Percentiles rank a stretch among this genome's conserved stretches.
These are phyloP conservation scores for Alectura lathami DNA, from an alignment of 2,113 vertebrate species.

Conservation along the genomic window DNA sequence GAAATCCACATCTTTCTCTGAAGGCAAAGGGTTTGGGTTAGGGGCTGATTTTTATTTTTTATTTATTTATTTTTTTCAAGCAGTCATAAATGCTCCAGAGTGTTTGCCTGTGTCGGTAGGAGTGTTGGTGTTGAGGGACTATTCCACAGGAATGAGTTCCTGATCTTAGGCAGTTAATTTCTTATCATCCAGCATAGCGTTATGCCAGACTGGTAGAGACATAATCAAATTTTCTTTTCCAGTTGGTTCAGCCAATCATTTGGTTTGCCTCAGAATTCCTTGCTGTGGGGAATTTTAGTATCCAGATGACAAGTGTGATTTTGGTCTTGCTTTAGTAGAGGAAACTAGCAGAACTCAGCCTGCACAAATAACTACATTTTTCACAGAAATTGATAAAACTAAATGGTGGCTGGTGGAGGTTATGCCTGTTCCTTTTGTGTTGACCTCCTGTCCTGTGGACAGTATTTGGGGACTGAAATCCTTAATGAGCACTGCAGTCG, in stretches of 20 bases:
- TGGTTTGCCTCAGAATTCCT: slow-evolving; percentile 21
- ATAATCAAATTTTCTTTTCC: slow-evolving; percentile 19
- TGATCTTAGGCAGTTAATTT: slow-evolving; percentile 1
- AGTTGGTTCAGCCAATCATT: neutral
- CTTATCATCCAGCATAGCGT: neutral
- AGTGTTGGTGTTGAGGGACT: neutral
- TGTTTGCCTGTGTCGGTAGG: neutral
- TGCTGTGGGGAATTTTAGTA: slow-evolving; percentile 35
- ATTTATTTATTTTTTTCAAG: neutral
- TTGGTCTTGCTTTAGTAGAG: slow-evolving; percentile 25
- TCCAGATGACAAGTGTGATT: slow-evolving; percentile 35
- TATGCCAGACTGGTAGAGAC: slow-evolving; percentile 1
- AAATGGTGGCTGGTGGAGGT: neutral
- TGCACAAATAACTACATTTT: slow-evolving; percentile 26
- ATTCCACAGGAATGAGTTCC: neutral
- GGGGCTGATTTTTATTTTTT: neutral
- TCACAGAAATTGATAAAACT: slow-evolving; percentile 27
- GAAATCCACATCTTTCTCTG: neutral
- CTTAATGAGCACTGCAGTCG: neutral
- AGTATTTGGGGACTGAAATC: slow-evolving; percentile 7
- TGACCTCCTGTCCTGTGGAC: slow-evolving; percentile 5
- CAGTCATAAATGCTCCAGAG: neutral
- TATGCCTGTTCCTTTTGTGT: neutral
- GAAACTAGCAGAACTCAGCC: slow-evolving; percentile 28
- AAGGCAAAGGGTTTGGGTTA: neutral